Conservation (phyloP, 1,140 invertebrate genomes). For the Drosophila ogumai region DNA sequence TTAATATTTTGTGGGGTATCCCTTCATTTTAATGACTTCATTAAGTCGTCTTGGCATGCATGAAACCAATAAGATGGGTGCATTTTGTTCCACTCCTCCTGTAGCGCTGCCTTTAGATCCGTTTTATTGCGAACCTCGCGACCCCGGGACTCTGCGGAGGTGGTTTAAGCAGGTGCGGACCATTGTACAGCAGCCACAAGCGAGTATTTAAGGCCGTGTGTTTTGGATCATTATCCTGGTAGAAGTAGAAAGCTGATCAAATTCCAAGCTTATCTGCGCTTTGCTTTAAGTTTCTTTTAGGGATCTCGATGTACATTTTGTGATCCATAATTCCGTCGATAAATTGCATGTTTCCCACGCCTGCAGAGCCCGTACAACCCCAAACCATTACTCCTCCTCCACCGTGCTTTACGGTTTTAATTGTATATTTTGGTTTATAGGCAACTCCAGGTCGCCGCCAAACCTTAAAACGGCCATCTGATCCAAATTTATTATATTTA, state of each 20-base stretch:
- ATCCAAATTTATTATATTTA: no score
- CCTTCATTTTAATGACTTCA: background rate
- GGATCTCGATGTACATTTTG: background rate
- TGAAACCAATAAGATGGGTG: background rate
- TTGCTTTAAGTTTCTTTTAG: background rate
- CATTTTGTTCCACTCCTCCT: background rate
- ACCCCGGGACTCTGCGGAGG: background rate
- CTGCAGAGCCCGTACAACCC: background rate
- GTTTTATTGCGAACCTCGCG: background rate
- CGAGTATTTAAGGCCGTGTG: background rate
- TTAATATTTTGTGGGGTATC: background rate
- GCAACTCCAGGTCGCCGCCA: background rate
- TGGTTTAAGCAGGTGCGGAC: no score
- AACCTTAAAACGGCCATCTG: no score
- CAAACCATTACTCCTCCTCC: background rate
- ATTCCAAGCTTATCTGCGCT: background rate
- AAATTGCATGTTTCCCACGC: background rate
- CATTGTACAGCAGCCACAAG: background rate
- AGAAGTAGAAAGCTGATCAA: background rate
- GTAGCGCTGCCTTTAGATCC: background rate
- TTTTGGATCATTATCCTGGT: background rate
- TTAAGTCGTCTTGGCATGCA: background rate
- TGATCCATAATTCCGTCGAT: background rate
- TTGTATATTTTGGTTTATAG: background rate
- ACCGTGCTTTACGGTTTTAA: conserved; percentile 3